Percentiles rank a stretch among this genome's conserved stretches.
Conservation (phyloP, 2,888 invertebrate species). For the Halocaridina rubra region DNA sequence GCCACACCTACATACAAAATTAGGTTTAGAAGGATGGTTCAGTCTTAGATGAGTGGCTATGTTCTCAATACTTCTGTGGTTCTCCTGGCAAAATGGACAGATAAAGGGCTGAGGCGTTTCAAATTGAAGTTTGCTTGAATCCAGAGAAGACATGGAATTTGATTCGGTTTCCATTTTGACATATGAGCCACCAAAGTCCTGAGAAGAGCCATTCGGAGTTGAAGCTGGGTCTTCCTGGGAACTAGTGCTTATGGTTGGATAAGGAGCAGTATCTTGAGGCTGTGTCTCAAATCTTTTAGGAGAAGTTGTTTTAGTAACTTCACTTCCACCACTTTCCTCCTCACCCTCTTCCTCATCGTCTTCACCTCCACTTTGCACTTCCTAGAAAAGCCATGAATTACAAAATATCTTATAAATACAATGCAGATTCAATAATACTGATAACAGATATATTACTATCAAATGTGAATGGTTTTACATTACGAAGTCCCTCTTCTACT, state of each 20-base stretch:
- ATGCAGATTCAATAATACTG: too few species aligned
- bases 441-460: too few species aligned
- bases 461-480: too few species aligned
- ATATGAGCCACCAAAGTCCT: neutral
- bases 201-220: slow-evolving; percentile 1
- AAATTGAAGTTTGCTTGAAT: too few species aligned
- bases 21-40: slow-evolving; percentile 58
- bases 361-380: slow-evolving; percentile 45
- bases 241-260: too few species aligned
- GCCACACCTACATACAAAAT: slow-evolving; percentile 55
- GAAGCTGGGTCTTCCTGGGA: too few species aligned
- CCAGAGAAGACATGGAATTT: neutral
- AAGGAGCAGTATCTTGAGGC: neutral
- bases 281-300: neutral
- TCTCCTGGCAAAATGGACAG: slow-evolving; percentile 58
- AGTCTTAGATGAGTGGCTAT: slow-evolving; percentile 44
- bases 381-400: neutral
- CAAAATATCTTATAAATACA: neutral
- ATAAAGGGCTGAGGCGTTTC: slow-evolving; percentile 34
- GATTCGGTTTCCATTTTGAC: slow-evolving; percentile 16
- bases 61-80: slow-evolving; percentile 12
- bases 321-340: slow-evolving; percentile 17
- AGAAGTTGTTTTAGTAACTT: neutral
- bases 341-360: slow-evolving; percentile 26
- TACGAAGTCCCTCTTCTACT: too few species aligned